These are phyloP conservation scores for silkworm (Bombyx mori) DNA, from an alignment of 1,140 invertebrate species.

Conservation along the genomic window ASM3026992v2 NC_085115.1:9848501-9849000, in stretches of 20 bases:
- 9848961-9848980: constrained; percentile 87
- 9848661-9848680: constrained; percentile 84
- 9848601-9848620: constrained; percentile 53
- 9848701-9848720: constrained; percentile 91
- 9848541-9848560: not conserved
- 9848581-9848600: no score
- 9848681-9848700: constrained; percentile 84
- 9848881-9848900: constrained; percentile 8
- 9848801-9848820: constrained; percentile 71
- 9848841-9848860: not conserved
- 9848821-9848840: not conserved
- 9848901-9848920: constrained; percentile 92
- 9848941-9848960: constrained; percentile 89
- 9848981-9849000: constrained; percentile 98
- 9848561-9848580: not conserved
- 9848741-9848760: constrained; percentile 81
- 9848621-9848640: constrained; percentile 94
- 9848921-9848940: constrained; percentile 95
- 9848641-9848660: constrained; percentile 89
- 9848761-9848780: constrained; percentile 90
- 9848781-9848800: constrained; percentile 91
- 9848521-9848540: constrained; percentile 87
- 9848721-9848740: constrained; percentile 86
- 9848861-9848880: not conserved
- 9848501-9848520: constrained; percentile 90